Evolutionary conservation across 2,797 vertebrate genomes (phyloP).

Genomic region (Sebastes kiyomatsui): DNA sequence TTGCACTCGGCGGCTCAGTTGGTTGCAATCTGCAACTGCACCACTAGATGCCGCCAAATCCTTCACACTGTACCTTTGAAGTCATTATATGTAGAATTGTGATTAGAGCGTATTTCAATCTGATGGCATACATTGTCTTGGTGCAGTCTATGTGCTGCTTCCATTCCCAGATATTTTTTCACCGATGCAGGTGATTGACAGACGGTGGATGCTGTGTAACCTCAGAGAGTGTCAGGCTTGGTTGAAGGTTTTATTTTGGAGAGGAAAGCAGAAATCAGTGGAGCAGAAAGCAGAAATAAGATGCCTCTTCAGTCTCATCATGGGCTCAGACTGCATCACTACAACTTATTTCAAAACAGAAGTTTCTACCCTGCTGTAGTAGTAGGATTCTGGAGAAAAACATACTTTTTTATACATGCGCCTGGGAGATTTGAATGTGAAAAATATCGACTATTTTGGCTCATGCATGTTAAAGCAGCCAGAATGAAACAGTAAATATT

Average conservation of each 20-base stretch:
- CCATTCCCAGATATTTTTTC: neutral
- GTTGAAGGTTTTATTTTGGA: neutral
- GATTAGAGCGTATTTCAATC: neutral
- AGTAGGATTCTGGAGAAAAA: neutral
- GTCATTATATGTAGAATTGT: neutral
- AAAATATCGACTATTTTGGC: neutral
- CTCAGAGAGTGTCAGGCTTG: neutral
- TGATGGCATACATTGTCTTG: neutral
- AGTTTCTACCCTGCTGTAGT: neutral
- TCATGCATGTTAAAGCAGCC: neutral
- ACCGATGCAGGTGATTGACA: neutral
- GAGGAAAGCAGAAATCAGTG: conserved; percentile 2
- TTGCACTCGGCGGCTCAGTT: too few species aligned
- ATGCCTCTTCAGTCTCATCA: neutral
- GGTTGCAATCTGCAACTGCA: too few species aligned
- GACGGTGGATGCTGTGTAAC: neutral
- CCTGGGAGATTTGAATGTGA: neutral
- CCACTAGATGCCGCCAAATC: too few species aligned
- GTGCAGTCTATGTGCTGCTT: neutral
- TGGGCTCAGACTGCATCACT: neutral
- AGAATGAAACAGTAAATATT: neutral
- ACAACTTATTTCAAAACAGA: neutral
- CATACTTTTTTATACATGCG: neutral
- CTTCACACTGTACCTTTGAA: neutral
- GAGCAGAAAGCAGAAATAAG: neutral